Base-by-base conservation (phyloP, 2,888 invertebrate species). In the Dynastes hyllus region DNA sequence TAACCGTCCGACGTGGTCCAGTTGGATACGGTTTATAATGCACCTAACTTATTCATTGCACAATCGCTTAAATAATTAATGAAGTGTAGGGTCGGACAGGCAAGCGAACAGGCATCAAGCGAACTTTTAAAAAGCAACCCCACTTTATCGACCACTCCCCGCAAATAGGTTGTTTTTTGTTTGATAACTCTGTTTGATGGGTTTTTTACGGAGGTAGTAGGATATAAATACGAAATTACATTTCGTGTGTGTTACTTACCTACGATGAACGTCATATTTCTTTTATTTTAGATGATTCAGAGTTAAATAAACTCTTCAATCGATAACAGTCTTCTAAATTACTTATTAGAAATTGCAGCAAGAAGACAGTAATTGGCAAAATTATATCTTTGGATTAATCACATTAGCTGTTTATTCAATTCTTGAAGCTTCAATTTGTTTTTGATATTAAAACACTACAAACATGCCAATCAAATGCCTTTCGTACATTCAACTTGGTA, bases 21-120 rank as follows among this genome's bases (percentile, higher is more conserved):
- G 73, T 75, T 79, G 66, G 76, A 77, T 77, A 70, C 78, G 78
- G 79, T 77, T 79, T 77, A 79, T 88, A 88, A 88, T 88, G 88
- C 88, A 86, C 86, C 86, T 89, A 88, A 89, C 86, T 89, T 89
- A 89, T 89, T 89, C 89, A 89, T 89, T 87, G 88, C 88, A 88
- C 89, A 89, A 89, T 89, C 88, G 87, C 86, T 85, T 88, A 86
- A 88, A 88, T 88, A 87, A 88, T 89, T 89, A 88, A 89, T 88
- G 88, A 87, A 85, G 83, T 82, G 84, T 85, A 84, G 88, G 88
- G 88, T 88, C 88, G 88, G 88, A 85, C 86, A 86, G 85, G 53
- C 58, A 50, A n/a, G 45, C 29, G 55, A 69, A 63, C 63, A 11
- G 50, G 77, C 16, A 32, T 45, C 69, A 61, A 75, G 70, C 78